phyloP scores from a whole-genome alignment of 2,888 invertebrate species.

The Herminia tarsipennalis region DNA sequence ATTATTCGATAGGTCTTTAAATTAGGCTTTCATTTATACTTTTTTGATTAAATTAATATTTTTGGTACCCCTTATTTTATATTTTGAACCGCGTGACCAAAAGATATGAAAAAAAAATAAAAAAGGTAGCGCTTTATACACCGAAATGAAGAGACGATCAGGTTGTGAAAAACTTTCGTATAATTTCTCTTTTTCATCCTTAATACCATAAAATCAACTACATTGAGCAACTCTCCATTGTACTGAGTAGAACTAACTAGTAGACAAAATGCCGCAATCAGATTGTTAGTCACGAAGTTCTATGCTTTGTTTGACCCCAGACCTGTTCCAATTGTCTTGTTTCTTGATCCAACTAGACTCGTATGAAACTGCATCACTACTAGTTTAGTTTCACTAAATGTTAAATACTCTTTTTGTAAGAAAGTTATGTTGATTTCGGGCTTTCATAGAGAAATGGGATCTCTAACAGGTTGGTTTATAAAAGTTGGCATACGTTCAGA shows the following conservation, averaged over 20 bases:
- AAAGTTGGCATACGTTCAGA: no score
- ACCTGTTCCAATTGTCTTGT: conserved; percentile 18
- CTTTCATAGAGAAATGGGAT: not conserved
- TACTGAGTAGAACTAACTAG: conserved; percentile 15
- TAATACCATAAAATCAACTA: conserved; percentile 5
- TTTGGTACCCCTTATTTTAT: no score
- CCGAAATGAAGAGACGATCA: no score
- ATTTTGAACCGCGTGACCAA: no score
- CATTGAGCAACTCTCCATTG: conserved; percentile 23
- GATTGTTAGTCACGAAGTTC: conserved; percentile 32
- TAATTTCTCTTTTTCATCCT: no score
- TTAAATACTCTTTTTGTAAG: not conserved
- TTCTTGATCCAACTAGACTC: conserved; percentile 9
- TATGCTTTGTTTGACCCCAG: conserved; percentile 23
- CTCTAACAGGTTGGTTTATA: not conserved
- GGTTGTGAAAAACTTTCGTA: no score
- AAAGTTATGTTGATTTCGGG: not conserved
- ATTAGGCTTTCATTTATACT: no score
- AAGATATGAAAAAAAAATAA: no score
- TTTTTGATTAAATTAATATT: no score
- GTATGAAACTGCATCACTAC: not conserved
- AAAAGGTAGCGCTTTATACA: no score
- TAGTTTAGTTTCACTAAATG: conserved; percentile 30
- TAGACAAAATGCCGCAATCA: conserved; percentile 23
- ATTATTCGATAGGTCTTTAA: no score